Evolutionary conservation across 2,888 invertebrate species (phyloP).

Genomic region (Apotomis turbidana): DNA sequence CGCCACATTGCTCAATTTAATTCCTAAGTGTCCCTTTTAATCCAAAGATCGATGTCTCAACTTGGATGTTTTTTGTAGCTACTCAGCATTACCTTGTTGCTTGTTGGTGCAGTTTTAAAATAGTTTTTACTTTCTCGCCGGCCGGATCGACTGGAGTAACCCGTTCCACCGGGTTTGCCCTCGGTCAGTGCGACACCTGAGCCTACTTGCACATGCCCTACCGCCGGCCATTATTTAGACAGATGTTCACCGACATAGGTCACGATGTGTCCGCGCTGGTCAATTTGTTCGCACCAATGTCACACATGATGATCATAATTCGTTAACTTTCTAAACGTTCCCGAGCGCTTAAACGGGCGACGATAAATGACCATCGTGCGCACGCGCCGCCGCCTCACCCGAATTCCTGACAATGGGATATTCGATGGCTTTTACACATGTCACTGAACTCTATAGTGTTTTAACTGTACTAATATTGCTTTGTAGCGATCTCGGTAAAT

Average conservation of each 20-base stretch:
- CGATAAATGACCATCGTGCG: conserved; percentile 58
- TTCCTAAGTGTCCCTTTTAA: conserved; percentile 6
- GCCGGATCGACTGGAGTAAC: conserved; percentile 61
- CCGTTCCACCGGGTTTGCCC: conserved; percentile 69
- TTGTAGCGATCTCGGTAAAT: background rate
- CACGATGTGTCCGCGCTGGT: background rate
- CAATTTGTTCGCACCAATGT: conserved; percentile 17
- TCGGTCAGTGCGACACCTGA: conserved; percentile 81
- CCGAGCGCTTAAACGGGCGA: conserved; percentile 54
- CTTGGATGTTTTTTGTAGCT: conserved; percentile 15
- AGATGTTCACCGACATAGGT: conserved; percentile 61
- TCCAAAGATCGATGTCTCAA: conserved; percentile 43
- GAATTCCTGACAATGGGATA: conserved; percentile 69
- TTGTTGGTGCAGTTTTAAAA: conserved; percentile 55
- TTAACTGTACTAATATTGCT: conserved; percentile 46
- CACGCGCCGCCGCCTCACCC: conserved; percentile 60
- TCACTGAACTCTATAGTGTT: conserved; percentile 63
- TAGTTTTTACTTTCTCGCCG: conserved; percentile 64
- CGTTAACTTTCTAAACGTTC: conserved; percentile 41
- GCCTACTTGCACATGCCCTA: conserved; percentile 70
- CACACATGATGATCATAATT: conserved; percentile 17
- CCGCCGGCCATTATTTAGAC: conserved; percentile 58
- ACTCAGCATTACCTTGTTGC: conserved; percentile 37
- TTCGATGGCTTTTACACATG: conserved; percentile 60
- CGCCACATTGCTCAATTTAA: conserved; percentile 55